Percentiles rank a stretch among this genome's conserved stretches.
phyloP scores from a whole-genome alignment of 2,797 vertebrate genomes.

The Champsocephalus gunnari region DNA sequence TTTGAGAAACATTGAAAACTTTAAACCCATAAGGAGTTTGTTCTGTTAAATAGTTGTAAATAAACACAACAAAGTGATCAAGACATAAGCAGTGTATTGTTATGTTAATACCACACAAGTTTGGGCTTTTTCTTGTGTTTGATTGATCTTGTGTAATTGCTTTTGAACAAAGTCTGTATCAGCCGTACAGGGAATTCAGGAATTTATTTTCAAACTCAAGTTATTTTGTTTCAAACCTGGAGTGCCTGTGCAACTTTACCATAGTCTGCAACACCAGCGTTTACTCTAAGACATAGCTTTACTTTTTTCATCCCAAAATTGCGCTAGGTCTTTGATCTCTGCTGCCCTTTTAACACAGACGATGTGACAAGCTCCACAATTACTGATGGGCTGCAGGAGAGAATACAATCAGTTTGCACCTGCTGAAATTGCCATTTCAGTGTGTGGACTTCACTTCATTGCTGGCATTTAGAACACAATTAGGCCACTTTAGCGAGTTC shows the following conservation, averaged over 20 bases:
- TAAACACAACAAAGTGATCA: constrained; percentile 12
- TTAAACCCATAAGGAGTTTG: constrained; percentile 9
- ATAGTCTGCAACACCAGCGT: too few species aligned
- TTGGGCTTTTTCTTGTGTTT: neutral
- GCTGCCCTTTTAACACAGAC: constrained; percentile 26
- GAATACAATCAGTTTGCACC: constrained; percentile 17
- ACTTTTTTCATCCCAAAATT: too few species aligned
- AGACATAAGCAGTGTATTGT: neutral
- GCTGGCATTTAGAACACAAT: constrained; percentile 33
- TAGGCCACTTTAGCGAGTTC: constrained; percentile 10
- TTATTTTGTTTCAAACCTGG: neutral
- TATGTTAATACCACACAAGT: neutral
- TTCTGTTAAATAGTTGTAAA: constrained; percentile 3
- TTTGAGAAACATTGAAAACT: constrained; percentile 8
- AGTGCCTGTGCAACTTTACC: neutral
- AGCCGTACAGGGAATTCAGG: neutral
- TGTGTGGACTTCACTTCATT: constrained; percentile 18
- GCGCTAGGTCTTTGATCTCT: too few species aligned
- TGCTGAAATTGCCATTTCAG: constrained; percentile 17
- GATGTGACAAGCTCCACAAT: constrained; percentile 17
- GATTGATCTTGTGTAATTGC: neutral
- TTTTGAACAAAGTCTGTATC: neutral
- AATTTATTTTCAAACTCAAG: neutral
- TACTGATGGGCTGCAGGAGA: constrained; percentile 15
- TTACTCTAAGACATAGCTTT: too few species aligned